A percentile compares a stretch with the other conserved stretches of the same genome.
Evolutionary conservation across 2,113 vertebrate genomes (phyloP).

Genomic region (Mus spicilegus): DNA sequence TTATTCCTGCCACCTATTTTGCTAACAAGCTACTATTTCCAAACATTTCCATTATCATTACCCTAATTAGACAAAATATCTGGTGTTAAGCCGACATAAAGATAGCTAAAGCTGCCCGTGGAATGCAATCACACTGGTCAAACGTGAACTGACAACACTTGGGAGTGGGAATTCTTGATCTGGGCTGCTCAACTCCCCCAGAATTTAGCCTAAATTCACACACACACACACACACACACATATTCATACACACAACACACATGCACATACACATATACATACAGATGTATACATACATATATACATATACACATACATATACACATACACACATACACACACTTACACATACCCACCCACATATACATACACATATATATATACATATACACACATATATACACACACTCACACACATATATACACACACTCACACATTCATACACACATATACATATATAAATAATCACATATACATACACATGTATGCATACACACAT

Average conservation of each 20-base stretch:
- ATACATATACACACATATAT: too few species aligned
- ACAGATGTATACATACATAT: neutral
- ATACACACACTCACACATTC: too few species aligned
- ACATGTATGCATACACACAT: too few species aligned
- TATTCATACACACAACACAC: neutral
- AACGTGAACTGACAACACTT: neutral
- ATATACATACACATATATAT: too few species aligned
- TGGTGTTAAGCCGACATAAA: neutral
- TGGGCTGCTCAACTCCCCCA: neutral
- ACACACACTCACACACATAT: too few species aligned
- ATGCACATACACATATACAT: neutral
- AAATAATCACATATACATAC: too few species aligned
- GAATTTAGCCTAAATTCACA: neutral
- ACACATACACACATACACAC: too few species aligned
- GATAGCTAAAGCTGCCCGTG: neutral
- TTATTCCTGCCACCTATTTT: neutral
- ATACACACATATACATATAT: too few species aligned
- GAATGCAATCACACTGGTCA: neutral
- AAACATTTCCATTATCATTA: constrained; percentile 16
- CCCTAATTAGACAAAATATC: constrained; percentile 23
- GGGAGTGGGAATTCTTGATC: neutral
- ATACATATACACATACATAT: neutral
- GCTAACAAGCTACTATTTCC: neutral
- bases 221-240: neutral
- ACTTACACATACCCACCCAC: too few species aligned